A percentile compares a stretch with the other conserved stretches of the same genome.
phyloP scores from a whole-genome alignment of 2,888 invertebrate genomes.

The Synergus japonicus region DNA sequence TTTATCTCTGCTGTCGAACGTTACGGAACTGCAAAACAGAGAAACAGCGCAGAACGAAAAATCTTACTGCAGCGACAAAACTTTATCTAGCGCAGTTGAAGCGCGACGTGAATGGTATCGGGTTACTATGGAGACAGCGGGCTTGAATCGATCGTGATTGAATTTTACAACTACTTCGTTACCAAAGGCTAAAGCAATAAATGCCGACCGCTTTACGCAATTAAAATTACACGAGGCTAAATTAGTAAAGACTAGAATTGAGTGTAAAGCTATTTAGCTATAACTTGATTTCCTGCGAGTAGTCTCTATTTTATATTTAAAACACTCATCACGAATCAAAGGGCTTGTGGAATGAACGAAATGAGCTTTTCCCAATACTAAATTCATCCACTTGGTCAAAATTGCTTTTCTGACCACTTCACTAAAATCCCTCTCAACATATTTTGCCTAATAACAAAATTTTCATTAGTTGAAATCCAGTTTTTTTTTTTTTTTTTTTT shows the following conservation, averaged over 20 bases:
- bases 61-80: conserved; percentile 25
- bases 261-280: background rate
- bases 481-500: background rate
- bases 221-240: background rate
- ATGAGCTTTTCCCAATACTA: background rate
- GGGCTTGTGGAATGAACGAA: background rate
- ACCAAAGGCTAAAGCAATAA: conserved; percentile 16
- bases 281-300: background rate
- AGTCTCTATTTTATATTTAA: background rate
- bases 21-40: conserved; percentile 20
- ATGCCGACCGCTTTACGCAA: conserved; percentile 3
- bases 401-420: background rate
- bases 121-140: conserved; percentile 25
- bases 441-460: too few relatives aligned
- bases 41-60: conserved; percentile 33
- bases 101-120: conserved; percentile 21
- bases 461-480: background rate
- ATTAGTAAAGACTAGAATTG: background rate
- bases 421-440: background rate
- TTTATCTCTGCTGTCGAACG: conserved; percentile 22
- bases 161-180: conserved; percentile 28
- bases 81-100: conserved; percentile 29
- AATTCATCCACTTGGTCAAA: conserved; percentile 3
- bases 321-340: background rate
- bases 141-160: conserved; percentile 28